phyloP scores from a whole-genome alignment of 37 sponge, comb jelly and placozoan species.

The Cliona cf. orientalis region DNA sequence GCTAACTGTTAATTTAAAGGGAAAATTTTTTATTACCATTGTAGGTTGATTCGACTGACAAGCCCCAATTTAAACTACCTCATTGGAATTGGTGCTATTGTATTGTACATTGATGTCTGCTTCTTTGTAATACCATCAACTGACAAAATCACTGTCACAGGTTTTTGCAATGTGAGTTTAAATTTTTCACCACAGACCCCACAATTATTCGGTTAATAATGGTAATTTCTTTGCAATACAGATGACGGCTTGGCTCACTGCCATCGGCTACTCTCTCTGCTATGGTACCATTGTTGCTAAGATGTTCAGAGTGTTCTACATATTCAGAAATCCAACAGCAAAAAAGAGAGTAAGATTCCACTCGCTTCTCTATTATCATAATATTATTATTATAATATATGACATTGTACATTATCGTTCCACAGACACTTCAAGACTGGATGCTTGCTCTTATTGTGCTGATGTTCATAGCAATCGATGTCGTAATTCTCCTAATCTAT shows the following conservation, averaged over 20 bases:
- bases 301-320: conserved; percentile 60
- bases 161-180: conserved; percentile 40
- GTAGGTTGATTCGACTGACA: conserved; percentile 28
- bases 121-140: conserved; percentile 21
- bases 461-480: conserved; percentile 29
- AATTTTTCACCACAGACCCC: too few species aligned
- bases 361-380: neutral
- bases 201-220: too few species aligned
- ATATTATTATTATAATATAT: neutral
- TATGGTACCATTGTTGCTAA: conserved; percentile 56
- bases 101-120: conserved; percentile 29
- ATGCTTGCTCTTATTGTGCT: conserved; percentile 32
- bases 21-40: neutral
- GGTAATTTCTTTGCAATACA: too few species aligned
- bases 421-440: conserved; percentile 51
- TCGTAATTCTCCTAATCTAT: conserved; percentile 24
- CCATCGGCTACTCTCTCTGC: conserved; percentile 55
- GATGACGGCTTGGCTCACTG: conserved; percentile 20
- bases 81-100: conserved; percentile 38
- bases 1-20: too few species aligned
- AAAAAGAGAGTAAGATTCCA: neutral
- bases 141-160: neutral
- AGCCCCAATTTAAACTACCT: conserved; percentile 45
- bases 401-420: too few species aligned
- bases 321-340: conserved; percentile 30